These are phyloP conservation scores for Platycnemis pennipes DNA, from an alignment of 2,888 invertebrate species.

Conservation along the genomic window DNA sequence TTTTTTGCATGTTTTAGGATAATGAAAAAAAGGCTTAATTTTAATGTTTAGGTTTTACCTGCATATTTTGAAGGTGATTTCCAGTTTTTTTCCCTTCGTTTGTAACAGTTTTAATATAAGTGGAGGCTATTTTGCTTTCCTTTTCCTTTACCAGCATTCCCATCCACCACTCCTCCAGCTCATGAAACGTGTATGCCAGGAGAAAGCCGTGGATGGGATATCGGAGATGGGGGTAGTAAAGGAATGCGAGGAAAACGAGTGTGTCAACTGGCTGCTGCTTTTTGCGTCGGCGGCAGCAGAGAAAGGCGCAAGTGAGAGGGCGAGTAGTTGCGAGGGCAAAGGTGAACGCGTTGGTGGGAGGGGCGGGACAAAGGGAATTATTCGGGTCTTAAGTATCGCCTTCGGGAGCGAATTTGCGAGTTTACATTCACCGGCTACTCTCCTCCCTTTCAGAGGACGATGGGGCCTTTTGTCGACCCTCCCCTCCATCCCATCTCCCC, in stretches of 20 bases:
- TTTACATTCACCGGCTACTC: background rate
- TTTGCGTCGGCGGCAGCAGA: no score
- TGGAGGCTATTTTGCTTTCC: no score
- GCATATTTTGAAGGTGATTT: no score
- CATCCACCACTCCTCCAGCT: background rate
- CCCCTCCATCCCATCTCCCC: background rate
- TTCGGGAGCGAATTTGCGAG: constrained; percentile 43
- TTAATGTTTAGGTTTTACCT: no score
- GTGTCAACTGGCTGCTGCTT: background rate
- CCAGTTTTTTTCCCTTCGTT: no score
- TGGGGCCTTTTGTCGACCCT: background rate
- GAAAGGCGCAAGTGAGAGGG: background rate
- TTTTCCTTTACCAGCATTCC: no score
- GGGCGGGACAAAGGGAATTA: constrained; percentile 22
- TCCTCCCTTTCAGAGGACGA: background rate
- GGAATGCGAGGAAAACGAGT: background rate
- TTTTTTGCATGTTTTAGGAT: no score
- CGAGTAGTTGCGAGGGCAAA: background rate
- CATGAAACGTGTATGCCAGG: background rate
- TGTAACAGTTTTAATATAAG: no score
- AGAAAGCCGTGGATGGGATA: background rate
- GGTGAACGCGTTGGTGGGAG: background rate
- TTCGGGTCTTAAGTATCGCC: constrained; percentile 11
- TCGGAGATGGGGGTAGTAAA: background rate
- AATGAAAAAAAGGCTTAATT: no score